A percentile compares a stretch with the other conserved stretches of the same genome.
Conservation (phyloP, 2,797 vertebrate genomes). For the Poeciliopsis infans region DNA sequence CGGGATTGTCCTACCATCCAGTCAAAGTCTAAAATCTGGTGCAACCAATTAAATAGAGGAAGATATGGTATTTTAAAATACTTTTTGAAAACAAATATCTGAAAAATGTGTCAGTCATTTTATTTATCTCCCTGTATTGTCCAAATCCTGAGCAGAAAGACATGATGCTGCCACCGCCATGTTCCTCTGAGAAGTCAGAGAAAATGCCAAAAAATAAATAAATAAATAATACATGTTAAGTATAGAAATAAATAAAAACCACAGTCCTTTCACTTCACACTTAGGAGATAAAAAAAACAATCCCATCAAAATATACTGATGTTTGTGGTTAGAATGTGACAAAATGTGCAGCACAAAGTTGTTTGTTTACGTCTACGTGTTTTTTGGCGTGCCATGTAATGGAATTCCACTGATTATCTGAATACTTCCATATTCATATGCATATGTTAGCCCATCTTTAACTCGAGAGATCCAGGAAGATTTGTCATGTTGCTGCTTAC, state of each 20-base stretch:
- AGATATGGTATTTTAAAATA: background rate
- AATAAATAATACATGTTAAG: background rate
- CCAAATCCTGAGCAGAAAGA: background rate
- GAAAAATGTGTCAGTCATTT: background rate
- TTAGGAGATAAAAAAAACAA: background rate
- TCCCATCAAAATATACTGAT: background rate
- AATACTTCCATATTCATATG: constrained; percentile 2
- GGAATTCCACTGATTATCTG: background rate
- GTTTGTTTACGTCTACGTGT: background rate
- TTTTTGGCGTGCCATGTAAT: background rate
- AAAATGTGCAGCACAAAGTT: background rate
- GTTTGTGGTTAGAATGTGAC: background rate
- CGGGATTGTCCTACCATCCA: background rate
- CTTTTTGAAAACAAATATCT: background rate
- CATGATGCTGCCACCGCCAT: background rate
- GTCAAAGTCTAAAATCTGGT: background rate
- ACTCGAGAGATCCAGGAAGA: constrained; percentile 10
- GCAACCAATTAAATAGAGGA: background rate
- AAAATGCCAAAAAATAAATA: too few species aligned
- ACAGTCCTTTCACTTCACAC: background rate
- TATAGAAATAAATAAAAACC: background rate
- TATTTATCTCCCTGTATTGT: background rate
- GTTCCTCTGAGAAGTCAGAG: background rate
- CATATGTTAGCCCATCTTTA: constrained; percentile 9
- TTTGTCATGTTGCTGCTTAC: constrained; percentile 8